Base-by-base conservation (phyloP, 2,797 vertebrate species). In the Dryobates pubescens region DNA sequence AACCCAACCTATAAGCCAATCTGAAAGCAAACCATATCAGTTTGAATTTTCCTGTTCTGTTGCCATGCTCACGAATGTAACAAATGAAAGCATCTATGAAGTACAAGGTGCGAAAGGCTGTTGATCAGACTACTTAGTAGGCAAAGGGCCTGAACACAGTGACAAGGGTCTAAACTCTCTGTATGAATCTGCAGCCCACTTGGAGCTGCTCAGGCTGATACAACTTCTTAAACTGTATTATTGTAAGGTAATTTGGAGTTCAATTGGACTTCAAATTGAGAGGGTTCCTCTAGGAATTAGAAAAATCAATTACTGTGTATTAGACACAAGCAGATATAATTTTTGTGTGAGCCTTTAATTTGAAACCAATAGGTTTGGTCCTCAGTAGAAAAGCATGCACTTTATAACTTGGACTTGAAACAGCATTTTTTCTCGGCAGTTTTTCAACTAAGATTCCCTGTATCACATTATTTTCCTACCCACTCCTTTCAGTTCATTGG, bases 261-360 rank as follows among this genome's bases (percentile, higher is more conserved):
- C 86, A 93, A 45, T 47, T 87, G 47, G 84, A 94, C 92, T 96
- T 95, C 86, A 95, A 77, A 81, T 10, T 85, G 64, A 73, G 93
- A 96, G 4, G 16, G n/a, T 34, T 95, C 95, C 82, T 70, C 67
- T 30, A 89, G 79, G 89, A 96, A 93, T 58, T 34, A 83, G 69
- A 84, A 82, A 71, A 96, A 96, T 95, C 89, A 94, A 91, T 79
- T 91, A 85, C 45, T 90, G 20, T 54, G 47, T 81, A 49, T 65
- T 89, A 80, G 83, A 95, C 57, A 68, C 30, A 86, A 43, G 86
- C 68, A 94, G 78, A 90, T 76, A 89, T 5, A 95, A 93, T 78
- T 97, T 96, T 56, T 64, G 68, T 56, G 64, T 83, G 86, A 96
- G 80, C 73, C 65, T 89, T 96, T 95, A 96, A 95, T 96, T 91